These are phyloP conservation scores for Gryllus bimaculatus DNA, from an alignment of 1,140 invertebrate species.

Conservation along the genomic window DNA sequence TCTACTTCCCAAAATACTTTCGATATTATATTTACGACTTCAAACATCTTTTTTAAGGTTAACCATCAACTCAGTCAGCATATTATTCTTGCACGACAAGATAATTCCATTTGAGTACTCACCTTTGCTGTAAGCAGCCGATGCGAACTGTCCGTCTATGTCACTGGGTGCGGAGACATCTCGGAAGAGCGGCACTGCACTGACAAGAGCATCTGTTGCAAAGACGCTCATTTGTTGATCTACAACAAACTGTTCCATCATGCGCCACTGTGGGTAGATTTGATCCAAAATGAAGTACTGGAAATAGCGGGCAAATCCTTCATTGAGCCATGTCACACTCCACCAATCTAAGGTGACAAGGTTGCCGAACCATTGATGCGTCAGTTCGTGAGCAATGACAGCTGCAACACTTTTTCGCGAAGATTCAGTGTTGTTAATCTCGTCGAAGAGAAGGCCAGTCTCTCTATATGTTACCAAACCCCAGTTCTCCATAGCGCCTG, in stretches of 20 bases:
- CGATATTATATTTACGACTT: too few relatives aligned
- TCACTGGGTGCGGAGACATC: constrained; percentile 36
- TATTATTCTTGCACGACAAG: too few relatives aligned
- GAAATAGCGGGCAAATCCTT: constrained; percentile 43
- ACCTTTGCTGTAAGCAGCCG: constrained; percentile 64
- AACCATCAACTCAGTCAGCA: too few relatives aligned
- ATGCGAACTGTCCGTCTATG: constrained; percentile 54
- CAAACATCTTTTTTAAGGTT: too few relatives aligned
- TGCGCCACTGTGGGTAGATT: constrained; percentile 40
- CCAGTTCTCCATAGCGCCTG: not conserved
- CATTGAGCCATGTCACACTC: constrained; percentile 45
- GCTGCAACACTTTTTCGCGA: constrained; percentile 33
- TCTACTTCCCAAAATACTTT: too few relatives aligned
- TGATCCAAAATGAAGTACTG: constrained; percentile 31
- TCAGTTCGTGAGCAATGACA: constrained; percentile 43
- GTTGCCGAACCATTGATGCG: constrained; percentile 42
- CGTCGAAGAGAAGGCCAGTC: constrained; percentile 16
- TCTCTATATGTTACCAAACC: constrained; percentile 12
- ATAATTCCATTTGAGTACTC: constrained; percentile 23
- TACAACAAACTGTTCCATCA: constrained; percentile 60
- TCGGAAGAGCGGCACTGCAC: constrained; percentile 31
- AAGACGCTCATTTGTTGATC: constrained; percentile 39
- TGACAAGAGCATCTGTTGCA: constrained; percentile 25
- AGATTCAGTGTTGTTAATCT: constrained; percentile 28
- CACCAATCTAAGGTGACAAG: constrained; percentile 36